Percentiles rank a stretch among this genome's conserved stretches.
Conservation (phyloP, 1,140 invertebrate species). For the Spodoptera frugiperda region DNA sequence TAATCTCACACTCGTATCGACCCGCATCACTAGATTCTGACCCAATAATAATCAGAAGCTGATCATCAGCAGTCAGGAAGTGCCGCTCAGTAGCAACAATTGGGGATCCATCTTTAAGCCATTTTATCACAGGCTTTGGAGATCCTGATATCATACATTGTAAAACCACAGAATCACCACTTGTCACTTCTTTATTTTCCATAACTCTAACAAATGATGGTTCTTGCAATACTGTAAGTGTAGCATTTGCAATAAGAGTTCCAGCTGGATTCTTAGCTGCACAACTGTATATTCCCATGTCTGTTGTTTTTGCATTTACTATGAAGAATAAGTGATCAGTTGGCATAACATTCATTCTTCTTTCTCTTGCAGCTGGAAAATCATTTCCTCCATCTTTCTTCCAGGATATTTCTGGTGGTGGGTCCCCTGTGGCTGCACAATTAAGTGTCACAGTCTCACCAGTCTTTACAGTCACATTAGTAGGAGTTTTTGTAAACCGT, state of each 20-base stretch:
- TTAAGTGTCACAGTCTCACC: conserved; percentile 95
- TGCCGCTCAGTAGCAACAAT: conserved; percentile 91
- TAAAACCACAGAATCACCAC: conserved; percentile 93
- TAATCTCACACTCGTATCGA: conserved; percentile 95
- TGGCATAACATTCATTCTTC: conserved; percentile 96
- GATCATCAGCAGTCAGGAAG: conserved; percentile 94
- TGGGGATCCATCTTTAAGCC: conserved; percentile 94
- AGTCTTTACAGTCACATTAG: conserved; percentile 93
- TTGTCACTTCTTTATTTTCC: conserved; percentile 92
- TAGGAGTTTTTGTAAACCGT: conserved; percentile 94
- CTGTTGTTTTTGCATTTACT: conserved; percentile 93
- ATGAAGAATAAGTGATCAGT: conserved; percentile 97
- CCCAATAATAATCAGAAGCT: conserved; percentile 95
- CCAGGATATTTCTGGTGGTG: conserved; percentile 95
- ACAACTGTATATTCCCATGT: conserved; percentile 97
- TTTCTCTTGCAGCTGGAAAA: conserved; percentile 97
- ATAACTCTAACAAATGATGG: conserved; percentile 94
- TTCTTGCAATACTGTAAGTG: conserved; percentile 94
- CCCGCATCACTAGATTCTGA: conserved; percentile 92
- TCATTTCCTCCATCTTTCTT: conserved; percentile 98
- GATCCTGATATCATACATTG: conserved; percentile 95
- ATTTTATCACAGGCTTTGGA: conserved; percentile 94
- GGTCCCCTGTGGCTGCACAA: conserved; percentile 96
- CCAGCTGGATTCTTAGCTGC: conserved; percentile 96
- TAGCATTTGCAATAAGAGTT: conserved; percentile 94